These are phyloP conservation scores for Pterobdella sp. DNA, from an alignment of 2,888 invertebrate genomes.

Conservation along the genomic window DNA sequence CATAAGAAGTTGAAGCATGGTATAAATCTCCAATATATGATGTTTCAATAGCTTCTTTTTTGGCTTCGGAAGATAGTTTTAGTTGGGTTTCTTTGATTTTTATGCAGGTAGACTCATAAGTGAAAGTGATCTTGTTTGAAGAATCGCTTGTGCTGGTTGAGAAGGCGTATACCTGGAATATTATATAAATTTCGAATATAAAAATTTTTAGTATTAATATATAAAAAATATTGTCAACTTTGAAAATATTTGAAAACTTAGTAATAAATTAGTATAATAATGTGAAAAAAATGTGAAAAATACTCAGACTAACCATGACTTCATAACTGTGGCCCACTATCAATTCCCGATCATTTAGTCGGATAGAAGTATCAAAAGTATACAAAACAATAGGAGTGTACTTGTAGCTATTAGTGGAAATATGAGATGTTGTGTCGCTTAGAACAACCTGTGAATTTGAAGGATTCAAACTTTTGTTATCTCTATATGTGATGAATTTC, in stretches of 20 bases:
- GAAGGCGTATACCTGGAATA: not conserved
- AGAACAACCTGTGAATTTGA: not conserved
- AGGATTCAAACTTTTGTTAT: too few relatives aligned
- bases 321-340: not conserved
- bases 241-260: not conserved
- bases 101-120: not conserved
- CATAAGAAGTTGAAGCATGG: not conserved
- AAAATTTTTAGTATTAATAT: not conserved
- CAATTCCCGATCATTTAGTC: not conserved
- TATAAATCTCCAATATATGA: not conserved
- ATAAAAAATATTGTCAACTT: not conserved
- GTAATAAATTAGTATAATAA: not conserved
- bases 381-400: not conserved
- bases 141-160: not conserved
- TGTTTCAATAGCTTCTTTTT: not conserved
- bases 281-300: not conserved
- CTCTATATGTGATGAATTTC: too few relatives aligned
- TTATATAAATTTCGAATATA: not conserved
- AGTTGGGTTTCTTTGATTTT: not conserved
- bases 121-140: not conserved
- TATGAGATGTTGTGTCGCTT: not conserved
- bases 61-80: not conserved
- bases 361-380: not conserved
- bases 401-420: not conserved
- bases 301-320: not conserved